Percentiles rank a stretch among this genome's conserved stretches.
These are phyloP conservation scores for Sympetrum striolatum DNA, from an alignment of 2,888 invertebrate species.

Conservation along the genomic window DNA sequence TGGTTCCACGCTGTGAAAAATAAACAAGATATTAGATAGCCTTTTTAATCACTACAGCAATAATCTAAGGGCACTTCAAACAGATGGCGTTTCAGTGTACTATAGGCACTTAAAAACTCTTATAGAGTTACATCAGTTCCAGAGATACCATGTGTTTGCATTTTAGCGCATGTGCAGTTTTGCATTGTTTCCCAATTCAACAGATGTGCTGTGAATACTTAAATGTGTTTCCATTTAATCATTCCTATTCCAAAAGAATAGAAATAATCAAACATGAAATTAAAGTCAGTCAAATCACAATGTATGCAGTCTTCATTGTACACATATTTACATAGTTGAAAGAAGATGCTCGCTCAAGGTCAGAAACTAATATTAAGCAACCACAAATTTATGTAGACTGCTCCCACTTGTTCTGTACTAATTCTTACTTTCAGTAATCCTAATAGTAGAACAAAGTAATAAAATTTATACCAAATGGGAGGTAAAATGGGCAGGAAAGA, in stretches of 20 bases:
- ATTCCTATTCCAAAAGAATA: neutral
- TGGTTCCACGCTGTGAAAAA: neutral
- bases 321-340: neutral
- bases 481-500: neutral
- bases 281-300: constrained; percentile 12
- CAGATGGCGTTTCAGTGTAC: neutral
- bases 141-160: neutral
- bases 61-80: neutral
- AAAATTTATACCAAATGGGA: neutral
- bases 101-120: neutral
- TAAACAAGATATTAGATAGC: neutral
- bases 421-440: neutral
- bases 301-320: neutral
- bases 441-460: neutral
- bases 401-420: neutral
- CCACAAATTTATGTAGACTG: neutral
- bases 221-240: neutral
- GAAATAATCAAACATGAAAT: neutral
- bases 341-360: neutral
- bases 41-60: neutral
- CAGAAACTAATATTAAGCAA: neutral
- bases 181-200: neutral
- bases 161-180: neutral
- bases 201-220: neutral
- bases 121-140: neutral